phyloP scores from a whole-genome alignment of 2,888 invertebrate genomes.

The Chloroclysta siterata region DNA sequence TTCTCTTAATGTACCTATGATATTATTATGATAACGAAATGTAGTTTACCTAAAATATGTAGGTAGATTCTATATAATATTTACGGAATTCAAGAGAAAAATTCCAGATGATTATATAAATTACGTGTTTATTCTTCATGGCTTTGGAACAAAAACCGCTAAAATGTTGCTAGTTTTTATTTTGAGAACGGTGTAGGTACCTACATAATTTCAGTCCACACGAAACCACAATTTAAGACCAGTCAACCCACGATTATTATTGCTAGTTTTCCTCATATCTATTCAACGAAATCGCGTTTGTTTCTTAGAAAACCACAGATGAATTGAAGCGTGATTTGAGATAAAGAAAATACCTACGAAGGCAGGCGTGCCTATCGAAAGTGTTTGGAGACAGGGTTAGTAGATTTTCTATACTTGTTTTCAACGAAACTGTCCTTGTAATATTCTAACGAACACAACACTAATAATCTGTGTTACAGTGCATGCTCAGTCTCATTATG shows the following conservation, averaged over 20 bases:
- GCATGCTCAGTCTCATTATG: neutral
- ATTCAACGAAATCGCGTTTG: neutral
- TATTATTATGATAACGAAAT: neutral
- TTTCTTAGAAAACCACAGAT: slow-evolving; percentile 2
- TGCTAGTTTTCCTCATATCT: slow-evolving; percentile 13
- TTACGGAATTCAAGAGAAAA: no score
- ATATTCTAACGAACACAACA: neutral
- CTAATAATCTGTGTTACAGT: neutral
- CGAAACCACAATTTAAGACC: neutral
- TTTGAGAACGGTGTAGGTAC: no score
- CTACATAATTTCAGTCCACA: neutral
- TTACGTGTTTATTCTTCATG: no score
- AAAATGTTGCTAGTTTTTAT: no score
- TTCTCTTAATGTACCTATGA: neutral
- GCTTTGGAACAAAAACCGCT: no score
- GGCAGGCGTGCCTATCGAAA: neutral
- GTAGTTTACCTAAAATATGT: no score
- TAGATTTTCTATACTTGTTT: slow-evolving; percentile 14
- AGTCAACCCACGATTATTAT: slow-evolving; percentile 20
- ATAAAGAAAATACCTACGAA: neutral
- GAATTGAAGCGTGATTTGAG: neutral
- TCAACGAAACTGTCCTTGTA: neutral
- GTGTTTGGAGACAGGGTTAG: slow-evolving; percentile 5
- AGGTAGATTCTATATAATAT: no score
- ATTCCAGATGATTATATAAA: no score